Percentiles rank a stretch among this genome's conserved stretches.
phyloP scores from a whole-genome alignment of 2,113 vertebrate species.

The Panurus biarmicus region DNA sequence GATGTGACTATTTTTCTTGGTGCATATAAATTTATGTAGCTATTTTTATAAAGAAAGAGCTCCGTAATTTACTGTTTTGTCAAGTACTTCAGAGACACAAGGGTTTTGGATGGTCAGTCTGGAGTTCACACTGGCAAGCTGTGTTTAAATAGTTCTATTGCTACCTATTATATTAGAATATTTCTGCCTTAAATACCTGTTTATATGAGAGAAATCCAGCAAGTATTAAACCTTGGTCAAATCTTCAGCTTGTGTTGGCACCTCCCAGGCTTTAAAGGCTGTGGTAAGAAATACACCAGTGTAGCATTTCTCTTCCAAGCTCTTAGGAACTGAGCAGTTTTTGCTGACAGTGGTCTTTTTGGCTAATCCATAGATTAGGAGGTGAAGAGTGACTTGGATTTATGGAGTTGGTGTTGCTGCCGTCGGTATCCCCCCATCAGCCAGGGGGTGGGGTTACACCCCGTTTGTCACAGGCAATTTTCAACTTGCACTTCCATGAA shows the following conservation, averaged over 20 bases:
- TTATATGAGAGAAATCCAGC: neutral
- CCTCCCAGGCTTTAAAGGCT: neutral
- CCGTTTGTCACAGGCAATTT: neutral
- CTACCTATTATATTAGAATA: neutral
- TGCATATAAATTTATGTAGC: neutral
- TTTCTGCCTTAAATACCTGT: neutral
- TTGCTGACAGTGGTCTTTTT: neutral
- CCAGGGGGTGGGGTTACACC: constrained; percentile 45
- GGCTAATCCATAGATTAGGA: neutral
- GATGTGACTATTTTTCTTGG: neutral
- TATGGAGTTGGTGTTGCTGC: neutral
- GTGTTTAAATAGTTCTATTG: neutral
- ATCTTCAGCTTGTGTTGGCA: neutral
- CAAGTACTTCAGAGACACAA: neutral
- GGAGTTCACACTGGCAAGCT: neutral
- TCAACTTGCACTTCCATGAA: neutral
- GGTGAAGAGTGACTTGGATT: constrained; percentile 20
- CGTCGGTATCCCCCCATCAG: constrained; percentile 11
- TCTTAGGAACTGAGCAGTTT: neutral
- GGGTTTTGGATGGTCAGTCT: neutral
- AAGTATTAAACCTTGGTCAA: neutral
- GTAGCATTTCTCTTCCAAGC: neutral
- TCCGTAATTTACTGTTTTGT: neutral
- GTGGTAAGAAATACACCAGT: neutral
- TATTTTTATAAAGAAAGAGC: neutral